Evolutionary conservation across 2,113 vertebrate species (phyloP), one percentile per base, ranked within the genome.

Genomic region (Emydura subglobosa): DNA sequence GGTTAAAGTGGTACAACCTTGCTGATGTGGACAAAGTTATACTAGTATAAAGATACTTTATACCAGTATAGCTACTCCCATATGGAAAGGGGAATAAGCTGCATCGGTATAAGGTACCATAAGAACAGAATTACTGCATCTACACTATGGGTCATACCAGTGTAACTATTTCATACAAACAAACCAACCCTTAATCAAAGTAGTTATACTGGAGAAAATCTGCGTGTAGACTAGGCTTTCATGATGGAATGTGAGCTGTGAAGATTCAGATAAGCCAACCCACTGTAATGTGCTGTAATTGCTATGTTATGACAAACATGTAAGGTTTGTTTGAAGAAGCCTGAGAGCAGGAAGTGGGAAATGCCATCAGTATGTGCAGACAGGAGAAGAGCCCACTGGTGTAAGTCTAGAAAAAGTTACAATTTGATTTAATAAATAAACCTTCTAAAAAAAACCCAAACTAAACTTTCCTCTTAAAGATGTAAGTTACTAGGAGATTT

Each of bases 391-490:
- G 10, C 25, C 25, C 57, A 59, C 25, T 59, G 57, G 51, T 53
- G 16, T 59, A 27, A 59, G 24, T 10, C 25, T 24, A 68, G 19
- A 34, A 68, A 19, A 68, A 19, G 16, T 68, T 68, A 68, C 57
- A 59, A 59, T 4, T 59, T 59, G 34, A 68, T n/a, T 68, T 68
- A 19, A 68, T 68, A 68, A 68, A 68, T 6, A 16, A n/a, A 68
- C 17, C 31, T 17, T n/a, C 34, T 27, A 81, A 42, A 42, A 79
- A 11, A 34, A 65, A 65, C 6, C 55, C 10, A 83, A 94, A 83
- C 1, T 0, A 92, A 81, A 0, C 1, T 83, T 17, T 51, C 0
- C 42, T 90, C 4, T 19, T 85, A 25, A 72, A 81, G 54, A 34
- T 11, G 6, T 55, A 31, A n/a, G 34, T n/a, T 68, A 34, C 65